These are phyloP conservation scores for Parnassius glacialis DNA, from an alignment of 2,888 invertebrate genomes.

Conservation along the genomic window DNA sequence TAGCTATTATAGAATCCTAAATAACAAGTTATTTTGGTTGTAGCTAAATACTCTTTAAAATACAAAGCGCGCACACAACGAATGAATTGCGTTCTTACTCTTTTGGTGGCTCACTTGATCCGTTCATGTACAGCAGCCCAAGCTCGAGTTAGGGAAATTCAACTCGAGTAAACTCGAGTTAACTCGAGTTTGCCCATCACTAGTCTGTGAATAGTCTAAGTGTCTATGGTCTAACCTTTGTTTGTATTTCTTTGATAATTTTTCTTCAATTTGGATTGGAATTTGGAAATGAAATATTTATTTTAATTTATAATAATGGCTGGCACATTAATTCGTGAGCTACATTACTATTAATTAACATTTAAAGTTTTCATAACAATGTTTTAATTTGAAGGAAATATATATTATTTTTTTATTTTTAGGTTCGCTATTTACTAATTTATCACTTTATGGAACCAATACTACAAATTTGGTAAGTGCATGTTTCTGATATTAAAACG, in stretches of 20 bases:
- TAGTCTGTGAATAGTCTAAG: no score
- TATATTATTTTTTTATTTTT: conserved; percentile 26
- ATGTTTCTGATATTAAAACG: background rate
- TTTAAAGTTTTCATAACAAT: background rate
- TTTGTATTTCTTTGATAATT: no score
- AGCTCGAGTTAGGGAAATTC: no score
- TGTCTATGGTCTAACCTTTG: background rate
- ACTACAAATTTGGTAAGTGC: conserved; percentile 54
- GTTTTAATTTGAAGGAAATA: background rate
- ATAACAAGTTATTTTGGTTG: no score
- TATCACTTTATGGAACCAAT: conserved; percentile 52
- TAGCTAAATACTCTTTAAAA: no score
- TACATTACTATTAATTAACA: conserved; percentile 18
- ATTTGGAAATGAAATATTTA: background rate
- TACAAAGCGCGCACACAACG: no score
- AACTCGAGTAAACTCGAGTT: no score
- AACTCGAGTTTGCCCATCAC: no score
- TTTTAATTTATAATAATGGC: conserved; percentile 43
- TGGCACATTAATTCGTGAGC: conserved; percentile 64
- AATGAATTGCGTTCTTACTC: no score
- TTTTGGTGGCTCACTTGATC: no score
- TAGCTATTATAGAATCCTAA: no score
- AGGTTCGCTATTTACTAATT: conserved; percentile 58
- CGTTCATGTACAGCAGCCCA: no score
- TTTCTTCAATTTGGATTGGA: background rate